phyloP scores from a whole-genome alignment of 2,113 vertebrate species.

The Smithornis capensis region DNA sequence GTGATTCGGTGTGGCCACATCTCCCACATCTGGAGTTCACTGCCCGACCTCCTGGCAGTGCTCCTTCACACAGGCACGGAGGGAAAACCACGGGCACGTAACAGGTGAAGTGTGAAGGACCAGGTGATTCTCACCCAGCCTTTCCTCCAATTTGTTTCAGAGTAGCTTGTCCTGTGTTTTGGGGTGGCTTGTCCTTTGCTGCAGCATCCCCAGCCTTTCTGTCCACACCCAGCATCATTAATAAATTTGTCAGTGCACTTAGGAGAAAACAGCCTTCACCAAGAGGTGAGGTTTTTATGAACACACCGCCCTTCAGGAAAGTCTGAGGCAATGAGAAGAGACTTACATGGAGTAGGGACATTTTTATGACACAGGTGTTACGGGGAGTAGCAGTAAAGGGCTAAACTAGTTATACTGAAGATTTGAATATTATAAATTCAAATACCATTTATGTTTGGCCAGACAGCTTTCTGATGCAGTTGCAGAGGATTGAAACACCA shows the following conservation, averaged over 20 bases:
- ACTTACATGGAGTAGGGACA: background rate
- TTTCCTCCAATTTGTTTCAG: fast-evolving
- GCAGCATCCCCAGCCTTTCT: background rate
- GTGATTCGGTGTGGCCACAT: background rate
- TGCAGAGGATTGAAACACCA: background rate
- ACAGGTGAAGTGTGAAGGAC: background rate
- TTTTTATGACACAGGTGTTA: background rate
- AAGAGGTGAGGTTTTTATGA: background rate
- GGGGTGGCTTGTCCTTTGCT: background rate
- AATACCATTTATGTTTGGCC: background rate
- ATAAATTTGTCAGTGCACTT: background rate
- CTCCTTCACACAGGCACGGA: background rate
- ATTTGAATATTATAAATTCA: background rate
- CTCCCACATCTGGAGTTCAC: background rate
- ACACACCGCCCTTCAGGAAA: background rate
- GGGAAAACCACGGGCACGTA: background rate
- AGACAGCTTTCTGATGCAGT: background rate
- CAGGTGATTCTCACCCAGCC: background rate
- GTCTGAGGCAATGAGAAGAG: background rate
- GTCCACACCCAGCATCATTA: fast-evolving
- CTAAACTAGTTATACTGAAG: background rate
- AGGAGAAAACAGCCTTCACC: background rate
- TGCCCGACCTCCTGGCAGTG: background rate
- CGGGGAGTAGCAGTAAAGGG: background rate
- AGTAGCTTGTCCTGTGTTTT: background rate